Percentiles rank a stretch among this genome's conserved stretches.
Conservation (phyloP, 2,797 vertebrate species). For the Coluber constrictor region DNA sequence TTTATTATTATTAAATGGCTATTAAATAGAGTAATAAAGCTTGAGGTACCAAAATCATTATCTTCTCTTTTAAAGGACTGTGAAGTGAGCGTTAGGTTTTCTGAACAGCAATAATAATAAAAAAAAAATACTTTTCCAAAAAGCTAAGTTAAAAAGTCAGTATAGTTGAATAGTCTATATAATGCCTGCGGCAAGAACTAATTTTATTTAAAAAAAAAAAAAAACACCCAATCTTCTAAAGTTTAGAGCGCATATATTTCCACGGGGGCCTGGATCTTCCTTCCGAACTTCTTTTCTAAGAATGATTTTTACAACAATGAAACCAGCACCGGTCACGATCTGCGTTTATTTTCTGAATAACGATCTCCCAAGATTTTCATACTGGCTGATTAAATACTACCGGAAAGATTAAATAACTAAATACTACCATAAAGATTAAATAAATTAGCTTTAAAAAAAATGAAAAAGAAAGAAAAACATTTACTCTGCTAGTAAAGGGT, state of each 20-base stretch:
- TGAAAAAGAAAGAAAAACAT: slow-evolving; percentile 33
- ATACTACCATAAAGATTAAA: slow-evolving; percentile 46
- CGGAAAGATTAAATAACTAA: slow-evolving; percentile 50
- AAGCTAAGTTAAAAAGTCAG: slow-evolving; percentile 35
- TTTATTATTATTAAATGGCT: slow-evolving; percentile 70
- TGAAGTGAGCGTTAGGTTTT: slow-evolving; percentile 60
- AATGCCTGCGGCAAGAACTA: slow-evolving; percentile 35
- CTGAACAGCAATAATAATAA: slow-evolving; percentile 47
- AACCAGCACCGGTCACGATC: slow-evolving; percentile 29
- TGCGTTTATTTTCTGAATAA: slow-evolving; percentile 47
- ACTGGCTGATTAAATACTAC: slow-evolving; percentile 33
- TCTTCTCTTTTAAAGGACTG: slow-evolving; percentile 65
- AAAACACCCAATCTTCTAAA: slow-evolving; percentile 8
- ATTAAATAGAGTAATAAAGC: slow-evolving; percentile 80
- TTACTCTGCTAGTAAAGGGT: slow-evolving; percentile 23
- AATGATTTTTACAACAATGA: slow-evolving; percentile 18
- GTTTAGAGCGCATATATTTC: background rate
- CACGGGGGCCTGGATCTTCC: slow-evolving; percentile 20
- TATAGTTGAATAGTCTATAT: slow-evolving; percentile 33
- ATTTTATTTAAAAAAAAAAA: background rate
- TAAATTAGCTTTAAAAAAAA: slow-evolving; percentile 13
- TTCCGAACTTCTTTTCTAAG: slow-evolving; percentile 34
- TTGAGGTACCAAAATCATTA: slow-evolving; percentile 79
- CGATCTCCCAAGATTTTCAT: slow-evolving; percentile 45
- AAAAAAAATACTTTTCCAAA: slow-evolving; percentile 58